A percentile compares a stretch with the other conserved stretches of the same genome.
phyloP scores from a whole-genome alignment of 2,797 vertebrate genomes.

The Manis pentadactyla region DNA sequence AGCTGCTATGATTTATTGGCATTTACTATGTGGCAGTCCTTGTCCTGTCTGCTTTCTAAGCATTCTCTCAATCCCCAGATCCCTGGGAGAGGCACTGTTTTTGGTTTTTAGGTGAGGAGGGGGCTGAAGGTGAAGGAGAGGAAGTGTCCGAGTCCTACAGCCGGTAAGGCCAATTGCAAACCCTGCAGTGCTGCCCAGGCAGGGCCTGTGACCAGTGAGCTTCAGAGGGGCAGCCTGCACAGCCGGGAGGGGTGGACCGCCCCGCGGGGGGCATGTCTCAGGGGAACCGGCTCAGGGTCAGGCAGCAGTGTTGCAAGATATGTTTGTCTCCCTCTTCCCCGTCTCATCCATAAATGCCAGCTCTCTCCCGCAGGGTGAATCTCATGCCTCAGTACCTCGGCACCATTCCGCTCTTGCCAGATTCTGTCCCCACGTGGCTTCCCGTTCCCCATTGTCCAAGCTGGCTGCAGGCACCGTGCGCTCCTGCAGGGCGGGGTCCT shows the following conservation, averaged over 20 bases:
- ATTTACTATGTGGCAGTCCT: background rate
- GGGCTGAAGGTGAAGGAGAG: slow-evolving; percentile 37
- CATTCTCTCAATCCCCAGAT: background rate
- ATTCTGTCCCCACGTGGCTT: background rate
- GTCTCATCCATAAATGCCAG: background rate
- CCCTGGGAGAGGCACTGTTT: background rate
- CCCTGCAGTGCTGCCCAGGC: background rate
- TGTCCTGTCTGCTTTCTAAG: background rate
- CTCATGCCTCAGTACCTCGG: background rate
- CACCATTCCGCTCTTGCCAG: background rate
- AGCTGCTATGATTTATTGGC: background rate
- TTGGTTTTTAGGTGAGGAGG: slow-evolving; percentile 30
- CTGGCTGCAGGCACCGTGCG: background rate
- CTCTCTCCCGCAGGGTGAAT: background rate
- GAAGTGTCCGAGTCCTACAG: background rate
- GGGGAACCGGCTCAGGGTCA: background rate
- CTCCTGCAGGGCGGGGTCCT: background rate
- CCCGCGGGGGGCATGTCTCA: too few relatives aligned
- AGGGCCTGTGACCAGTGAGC: background rate
- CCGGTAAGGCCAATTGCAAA: background rate
- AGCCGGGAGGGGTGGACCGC: background rate
- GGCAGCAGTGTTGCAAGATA: background rate
- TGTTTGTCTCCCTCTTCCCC: background rate
- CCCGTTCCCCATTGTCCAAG: background rate
- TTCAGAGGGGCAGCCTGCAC: background rate